Conservation (phyloP, 2,797 vertebrate genomes). For the Labroides dimidiatus region DNA sequence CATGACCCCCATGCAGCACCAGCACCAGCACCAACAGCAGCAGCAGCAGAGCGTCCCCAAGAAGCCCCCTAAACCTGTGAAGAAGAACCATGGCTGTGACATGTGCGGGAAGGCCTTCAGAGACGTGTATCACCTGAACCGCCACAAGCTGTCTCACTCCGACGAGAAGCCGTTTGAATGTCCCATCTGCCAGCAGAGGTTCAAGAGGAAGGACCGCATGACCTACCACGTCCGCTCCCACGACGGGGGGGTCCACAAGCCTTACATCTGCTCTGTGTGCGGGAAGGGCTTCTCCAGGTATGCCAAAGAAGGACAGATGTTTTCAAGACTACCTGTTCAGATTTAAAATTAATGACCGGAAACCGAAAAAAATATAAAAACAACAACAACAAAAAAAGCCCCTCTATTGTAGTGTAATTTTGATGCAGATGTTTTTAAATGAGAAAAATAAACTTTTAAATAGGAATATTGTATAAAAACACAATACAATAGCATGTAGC, state of each 20-base stretch:
- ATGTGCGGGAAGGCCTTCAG: conserved; percentile 99
- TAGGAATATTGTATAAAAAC: no score
- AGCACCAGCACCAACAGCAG: conserved; percentile 77
- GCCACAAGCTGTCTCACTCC: conserved; percentile 97
- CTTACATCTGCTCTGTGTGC: conserved; percentile 97
- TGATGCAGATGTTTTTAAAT: no score
- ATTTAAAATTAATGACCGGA: no score
- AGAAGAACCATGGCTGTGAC: conserved; percentile 98
- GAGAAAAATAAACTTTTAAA: no score
- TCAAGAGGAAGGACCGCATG: conserved; percentile 99
- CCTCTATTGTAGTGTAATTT: no score
- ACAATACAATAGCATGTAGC: no score
- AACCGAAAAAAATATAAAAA: no score
- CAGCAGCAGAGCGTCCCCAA: conserved; percentile 88
- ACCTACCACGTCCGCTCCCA: conserved; percentile 98
- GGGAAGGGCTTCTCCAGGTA: conserved; percentile 99
- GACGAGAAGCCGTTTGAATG: conserved; percentile 98
- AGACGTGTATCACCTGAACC: conserved; percentile 97
- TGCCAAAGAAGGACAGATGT: no score
- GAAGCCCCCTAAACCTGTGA: conserved; percentile 95
- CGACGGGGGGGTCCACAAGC: conserved; percentile 97
- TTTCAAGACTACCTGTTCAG: no score
- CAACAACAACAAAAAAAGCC: no score
- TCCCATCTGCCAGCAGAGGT: conserved; percentile 97
- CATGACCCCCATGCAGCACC: conserved; percentile 79